Base-by-base conservation (phyloP, 2,797 vertebrate species). In the Lagocephalus sceleratus region DNA sequence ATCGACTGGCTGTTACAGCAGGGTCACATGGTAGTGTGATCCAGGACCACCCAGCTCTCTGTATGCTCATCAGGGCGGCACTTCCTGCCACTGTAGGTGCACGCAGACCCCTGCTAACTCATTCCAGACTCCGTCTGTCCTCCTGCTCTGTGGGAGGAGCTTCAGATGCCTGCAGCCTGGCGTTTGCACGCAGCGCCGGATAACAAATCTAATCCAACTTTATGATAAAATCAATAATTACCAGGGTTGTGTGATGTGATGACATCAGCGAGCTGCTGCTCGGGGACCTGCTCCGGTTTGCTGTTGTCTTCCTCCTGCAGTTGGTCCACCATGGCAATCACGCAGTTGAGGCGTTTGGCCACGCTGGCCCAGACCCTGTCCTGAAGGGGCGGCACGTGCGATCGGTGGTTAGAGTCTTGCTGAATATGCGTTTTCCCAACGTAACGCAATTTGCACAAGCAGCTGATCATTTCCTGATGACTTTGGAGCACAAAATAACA, bases 351-450 rank as follows among this genome's bases (percentile, higher is more conserved):
- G 79, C 94, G 95, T 86, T 96, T 97, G 23, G 94, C 96, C 68
- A 99, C 92, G 2, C 86, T 95, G 76, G 94, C 94, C 97, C 97
- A 99, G 69, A 96, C 93, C 75, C 95, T 94, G 79, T 99, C 97
- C 97, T 99, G 82, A 72, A 96, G 90, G 66, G 79, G 89, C 51
- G 87, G 47, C 60, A 52, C 64, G 60, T 67, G 51, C 54, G 54
- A 64, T 38, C 54, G 5, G 39, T 52, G 11, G 62, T 58, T 21
- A 51, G 10, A 47, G 46, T 41, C 29, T 14, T 46, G 15, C 57
- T 12, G 32, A 14, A 3, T 14, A 35, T 10, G 10, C 14, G 32
- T 46, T 17, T 17, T 19, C 29, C 26, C 32, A 14, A 14, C 32
- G n/a, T 3, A 16, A 42, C 16, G 40, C 39, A 47, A 46, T 40